Conservation (phyloP, 2,113 vertebrate species). For the Corythornis vintsioides region DNA sequence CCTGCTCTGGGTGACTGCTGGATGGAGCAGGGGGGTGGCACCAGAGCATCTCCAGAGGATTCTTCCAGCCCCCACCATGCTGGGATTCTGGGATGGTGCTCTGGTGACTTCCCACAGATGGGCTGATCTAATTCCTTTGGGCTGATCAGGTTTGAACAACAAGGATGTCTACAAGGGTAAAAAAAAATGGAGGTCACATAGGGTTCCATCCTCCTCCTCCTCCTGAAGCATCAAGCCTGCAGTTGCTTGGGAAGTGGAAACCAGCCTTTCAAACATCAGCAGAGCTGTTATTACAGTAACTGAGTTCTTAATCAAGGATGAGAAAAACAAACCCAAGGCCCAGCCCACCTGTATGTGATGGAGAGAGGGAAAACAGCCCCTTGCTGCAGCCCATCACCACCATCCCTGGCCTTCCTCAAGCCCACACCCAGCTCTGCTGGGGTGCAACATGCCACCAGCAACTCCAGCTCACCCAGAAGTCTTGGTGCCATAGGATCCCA, state of each 20-base stretch:
- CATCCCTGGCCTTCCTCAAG: neutral
- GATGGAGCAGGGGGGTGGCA: no score
- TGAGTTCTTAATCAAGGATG: neutral
- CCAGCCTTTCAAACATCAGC: neutral
- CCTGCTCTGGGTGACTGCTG: no score
- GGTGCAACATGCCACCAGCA: neutral
- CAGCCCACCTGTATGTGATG: neutral
- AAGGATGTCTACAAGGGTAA: neutral
- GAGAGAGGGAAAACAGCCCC: neutral
- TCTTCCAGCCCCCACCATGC: neutral
- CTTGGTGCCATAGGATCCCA: neutral
- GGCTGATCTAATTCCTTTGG: rapidly evolving
- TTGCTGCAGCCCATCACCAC: neutral
- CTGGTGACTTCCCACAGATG: rapidly evolving
- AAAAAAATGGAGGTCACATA: rapidly evolving
- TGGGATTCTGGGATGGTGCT: neutral
- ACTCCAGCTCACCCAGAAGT: neutral
- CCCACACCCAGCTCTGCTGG: neutral
- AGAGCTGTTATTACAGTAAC: neutral
- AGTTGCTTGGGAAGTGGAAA: neutral
- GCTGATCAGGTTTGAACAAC: neutral
- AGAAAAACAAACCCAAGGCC: neutral
- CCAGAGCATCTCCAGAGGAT: no score
- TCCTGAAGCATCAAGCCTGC: neutral
- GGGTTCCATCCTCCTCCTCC: neutral